Conservation (phyloP, 2,888 invertebrate species). For the Coenonympha glycerion region DNA sequence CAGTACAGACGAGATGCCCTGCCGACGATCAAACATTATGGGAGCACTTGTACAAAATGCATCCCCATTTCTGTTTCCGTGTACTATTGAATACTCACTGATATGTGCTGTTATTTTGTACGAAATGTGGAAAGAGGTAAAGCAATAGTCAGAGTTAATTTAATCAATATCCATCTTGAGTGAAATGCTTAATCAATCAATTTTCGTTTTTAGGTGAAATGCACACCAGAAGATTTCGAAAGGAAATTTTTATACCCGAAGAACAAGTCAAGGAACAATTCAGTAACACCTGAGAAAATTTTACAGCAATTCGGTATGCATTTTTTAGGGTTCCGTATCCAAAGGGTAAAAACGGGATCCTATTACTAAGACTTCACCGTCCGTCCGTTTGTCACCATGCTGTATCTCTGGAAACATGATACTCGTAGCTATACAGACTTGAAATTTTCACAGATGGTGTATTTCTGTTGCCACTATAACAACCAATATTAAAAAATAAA, state of each 20-base stretch:
- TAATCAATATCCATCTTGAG: background rate
- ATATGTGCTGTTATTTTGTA: slow-evolving; percentile 92
- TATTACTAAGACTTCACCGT: too few species aligned
- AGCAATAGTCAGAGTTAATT: background rate
- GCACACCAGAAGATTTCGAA: slow-evolving; percentile 67
- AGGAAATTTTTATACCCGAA: slow-evolving; percentile 55
- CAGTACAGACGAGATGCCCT: slow-evolving; percentile 46
- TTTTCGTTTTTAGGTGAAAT: slow-evolving; percentile 58
- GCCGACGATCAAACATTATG: slow-evolving; percentile 81
- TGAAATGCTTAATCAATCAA: background rate
- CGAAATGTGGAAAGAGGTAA: slow-evolving; percentile 93
- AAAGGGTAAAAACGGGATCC: too few species aligned
- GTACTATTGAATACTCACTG: slow-evolving; percentile 91
- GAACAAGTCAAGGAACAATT: slow-evolving; percentile 65
- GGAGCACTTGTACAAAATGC: slow-evolving; percentile 81
- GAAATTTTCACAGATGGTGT: background rate
- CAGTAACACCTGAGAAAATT: slow-evolving; percentile 70
- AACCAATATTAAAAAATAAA: too few species aligned
- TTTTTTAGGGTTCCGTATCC: too few species aligned
- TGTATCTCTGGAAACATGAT: too few species aligned
- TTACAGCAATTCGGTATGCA: slow-evolving; percentile 68
- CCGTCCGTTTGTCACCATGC: too few species aligned
- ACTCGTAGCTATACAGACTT: too few species aligned
- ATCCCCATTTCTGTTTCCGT: slow-evolving; percentile 90
- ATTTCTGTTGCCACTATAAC: too few species aligned